phyloP scores from a whole-genome alignment of 2,888 invertebrate genomes.

The Apotomis betuletana region DNA sequence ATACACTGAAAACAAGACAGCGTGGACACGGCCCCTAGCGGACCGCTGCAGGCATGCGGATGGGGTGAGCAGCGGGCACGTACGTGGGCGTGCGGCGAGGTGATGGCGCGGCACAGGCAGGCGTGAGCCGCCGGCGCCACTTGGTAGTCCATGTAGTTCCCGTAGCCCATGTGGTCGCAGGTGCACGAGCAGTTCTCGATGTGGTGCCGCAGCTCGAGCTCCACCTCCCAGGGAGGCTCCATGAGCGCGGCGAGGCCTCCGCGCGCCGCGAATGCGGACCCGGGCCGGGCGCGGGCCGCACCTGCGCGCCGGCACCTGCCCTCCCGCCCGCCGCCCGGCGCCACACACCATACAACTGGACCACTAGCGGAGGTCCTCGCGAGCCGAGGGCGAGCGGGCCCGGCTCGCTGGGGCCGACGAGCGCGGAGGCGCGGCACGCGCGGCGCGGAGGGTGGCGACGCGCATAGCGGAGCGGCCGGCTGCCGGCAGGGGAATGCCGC shows the following conservation, averaged over 20 bases:
- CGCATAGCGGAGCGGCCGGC: constrained; percentile 72
- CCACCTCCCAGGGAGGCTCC: constrained; percentile 86
- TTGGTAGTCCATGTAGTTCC: constrained; percentile 96
- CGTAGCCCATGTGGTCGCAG: constrained; percentile 97
- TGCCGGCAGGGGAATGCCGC: constrained; percentile 76
- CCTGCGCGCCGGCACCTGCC: constrained; percentile 76
- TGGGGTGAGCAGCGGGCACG: constrained; percentile 58
- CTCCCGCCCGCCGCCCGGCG: constrained; percentile 70
- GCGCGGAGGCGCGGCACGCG: constrained; percentile 70
- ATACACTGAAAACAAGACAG: constrained; percentile 61
- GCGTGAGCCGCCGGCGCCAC: constrained; percentile 83
- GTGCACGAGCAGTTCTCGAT: constrained; percentile 95
- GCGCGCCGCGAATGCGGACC: constrained; percentile 70
- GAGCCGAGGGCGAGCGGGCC: constrained; percentile 71
- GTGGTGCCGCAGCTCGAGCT: constrained; percentile 93
- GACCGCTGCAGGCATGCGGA: constrained; percentile 60
- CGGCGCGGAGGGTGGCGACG: constrained; percentile 61
- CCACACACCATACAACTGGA: constrained; percentile 71
- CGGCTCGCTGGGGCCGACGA: constrained; percentile 67
- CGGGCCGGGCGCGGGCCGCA: constrained; percentile 76
- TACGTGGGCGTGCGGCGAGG: constrained; percentile 82
- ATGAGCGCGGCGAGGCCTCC: constrained; percentile 75
- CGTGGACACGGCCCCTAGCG: constrained; percentile 61
- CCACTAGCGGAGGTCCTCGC: constrained; percentile 71
- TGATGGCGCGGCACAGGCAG: constrained; percentile 80